Conservation (phyloP, 92 coral and sea anemone species). For the Hydrozoanthus gracilis region DNA sequence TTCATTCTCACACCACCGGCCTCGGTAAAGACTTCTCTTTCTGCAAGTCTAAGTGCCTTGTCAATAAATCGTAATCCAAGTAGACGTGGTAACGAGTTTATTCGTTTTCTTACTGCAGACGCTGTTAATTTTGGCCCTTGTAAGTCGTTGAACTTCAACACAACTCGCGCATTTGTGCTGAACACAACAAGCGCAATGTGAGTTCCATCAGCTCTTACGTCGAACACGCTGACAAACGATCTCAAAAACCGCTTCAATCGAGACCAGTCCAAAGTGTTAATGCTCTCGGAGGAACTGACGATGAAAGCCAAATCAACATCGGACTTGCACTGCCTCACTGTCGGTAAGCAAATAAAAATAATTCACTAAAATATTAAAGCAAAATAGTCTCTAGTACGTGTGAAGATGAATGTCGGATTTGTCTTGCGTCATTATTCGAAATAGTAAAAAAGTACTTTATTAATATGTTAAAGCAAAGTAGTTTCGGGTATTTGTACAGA, state of each 20-base stretch:
- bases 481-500: too few species aligned
- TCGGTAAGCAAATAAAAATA: background rate
- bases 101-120: constrained; percentile 13
- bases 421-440: too few species aligned
- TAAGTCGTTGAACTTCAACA: constrained; percentile 19
- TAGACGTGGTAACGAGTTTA: constrained; percentile 22
- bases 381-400: too few species aligned
- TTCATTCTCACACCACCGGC: constrained; percentile 18
- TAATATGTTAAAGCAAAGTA: too few species aligned
- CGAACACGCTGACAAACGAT: constrained; percentile 12
- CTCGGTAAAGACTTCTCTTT: constrained; percentile 27
- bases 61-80: constrained; percentile 38
- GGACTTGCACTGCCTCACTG: constrained; percentile 34
- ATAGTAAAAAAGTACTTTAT: too few species aligned
- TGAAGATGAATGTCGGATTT: too few species aligned
- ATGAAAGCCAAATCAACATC: constrained; percentile 19
- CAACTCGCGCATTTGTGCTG: constrained; percentile 33
- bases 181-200: constrained; percentile 36
- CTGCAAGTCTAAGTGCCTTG: constrained; percentile 33
- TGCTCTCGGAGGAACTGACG: constrained; percentile 31
- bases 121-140: background rate
- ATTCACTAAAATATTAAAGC: too few species aligned
- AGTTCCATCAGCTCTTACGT: constrained; percentile 1
- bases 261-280: constrained; percentile 1
- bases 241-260: constrained; percentile 21